Evolutionary conservation across 1,140 invertebrate species (phyloP).

Genomic region (Leucophenga varia): DNA sequence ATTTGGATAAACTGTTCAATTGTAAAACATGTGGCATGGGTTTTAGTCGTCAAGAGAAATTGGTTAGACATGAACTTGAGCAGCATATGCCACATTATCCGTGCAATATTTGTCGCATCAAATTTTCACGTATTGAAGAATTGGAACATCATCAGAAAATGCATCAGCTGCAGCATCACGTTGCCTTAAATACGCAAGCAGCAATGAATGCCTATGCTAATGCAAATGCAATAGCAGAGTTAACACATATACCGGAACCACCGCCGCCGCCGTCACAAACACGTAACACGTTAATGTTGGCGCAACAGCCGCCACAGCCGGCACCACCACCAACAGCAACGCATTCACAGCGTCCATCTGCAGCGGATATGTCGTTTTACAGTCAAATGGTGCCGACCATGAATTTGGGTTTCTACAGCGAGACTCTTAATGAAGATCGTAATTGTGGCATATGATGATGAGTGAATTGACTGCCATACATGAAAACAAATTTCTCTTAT

Average conservation of each 20-base stretch:
- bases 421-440: slow-evolving; percentile 42
- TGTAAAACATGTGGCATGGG: slow-evolving; percentile 66
- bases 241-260: slow-evolving; percentile 3
- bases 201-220: slow-evolving; percentile 27
- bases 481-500: too few relatives aligned
- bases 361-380: slow-evolving; percentile 41
- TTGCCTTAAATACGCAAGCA: slow-evolving; percentile 34
- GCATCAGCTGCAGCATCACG: slow-evolving; percentile 54
- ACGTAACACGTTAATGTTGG: too few relatives aligned
- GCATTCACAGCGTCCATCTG: slow-evolving; percentile 25
- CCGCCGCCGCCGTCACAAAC: slow-evolving; percentile 1
- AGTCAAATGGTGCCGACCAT: slow-evolving; percentile 51
- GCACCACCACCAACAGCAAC: slow-evolving; percentile 4
- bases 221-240: not conserved
- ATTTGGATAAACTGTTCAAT: slow-evolving; percentile 65
- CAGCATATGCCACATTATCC: slow-evolving; percentile 60
- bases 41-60: slow-evolving; percentile 67
- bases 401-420: slow-evolving; percentile 51
- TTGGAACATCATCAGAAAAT: slow-evolving; percentile 62
- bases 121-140: slow-evolving; percentile 60
- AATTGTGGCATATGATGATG: not conserved
- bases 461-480: too few relatives aligned
- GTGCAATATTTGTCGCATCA: slow-evolving; percentile 61
- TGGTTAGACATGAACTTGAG: slow-evolving; percentile 65
- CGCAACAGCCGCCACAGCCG: slow-evolving; percentile 3